Evolutionary conservation across 2,888 invertebrate genomes (phyloP), one percentile per base, ranked within the genome.

Genomic region (Sussaba pulchella): DNA sequence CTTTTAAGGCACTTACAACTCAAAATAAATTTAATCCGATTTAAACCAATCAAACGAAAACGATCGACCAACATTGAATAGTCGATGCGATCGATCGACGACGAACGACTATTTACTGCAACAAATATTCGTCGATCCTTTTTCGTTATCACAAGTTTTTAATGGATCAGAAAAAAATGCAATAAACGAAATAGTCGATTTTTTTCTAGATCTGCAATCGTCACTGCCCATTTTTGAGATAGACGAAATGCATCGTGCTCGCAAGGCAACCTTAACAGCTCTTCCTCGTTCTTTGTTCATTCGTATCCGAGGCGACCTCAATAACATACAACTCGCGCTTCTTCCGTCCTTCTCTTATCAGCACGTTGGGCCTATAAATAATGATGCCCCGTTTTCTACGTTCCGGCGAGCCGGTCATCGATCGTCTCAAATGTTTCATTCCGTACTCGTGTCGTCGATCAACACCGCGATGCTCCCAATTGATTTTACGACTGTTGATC

Each of bases 311-410:
- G n/a, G 57, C 73, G 54, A 17, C 63, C 57, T 54, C 50, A 31
- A 43, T 14, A 66, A 61, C 61, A 39, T 59, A 2, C 52, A 52
- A 6, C 5, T 17, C 19, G 43, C 41, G 31, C 70, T 47, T 41
- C 52, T 41, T 59, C 43, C 50, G 14, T 52, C 66, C 63, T 24
- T 21, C 39, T 73, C 43, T 70, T 26, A 43, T 66, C 57, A 54
- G 36, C 63, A n/a, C 52, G 59, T 70, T 64, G 57, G 52, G 66
- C 66, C 63, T 61, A 14, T 61, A 52, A 43, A 45, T 71, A 47
- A 70, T 47, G 31, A 43, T n/a, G 45, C 26, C 31, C 36, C 39
- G 19, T 21, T 31, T 50, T 43, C 21, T 19, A 31, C 59, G n/a
- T n/a, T 21, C 8, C 12, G 45, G 14, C 69, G 31, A 26, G 8